A percentile compares a stretch with the other conserved stretches of the same genome.
phyloP scores from a whole-genome alignment of 1,140 invertebrate species.

The Ganaspis sp. region DNA sequence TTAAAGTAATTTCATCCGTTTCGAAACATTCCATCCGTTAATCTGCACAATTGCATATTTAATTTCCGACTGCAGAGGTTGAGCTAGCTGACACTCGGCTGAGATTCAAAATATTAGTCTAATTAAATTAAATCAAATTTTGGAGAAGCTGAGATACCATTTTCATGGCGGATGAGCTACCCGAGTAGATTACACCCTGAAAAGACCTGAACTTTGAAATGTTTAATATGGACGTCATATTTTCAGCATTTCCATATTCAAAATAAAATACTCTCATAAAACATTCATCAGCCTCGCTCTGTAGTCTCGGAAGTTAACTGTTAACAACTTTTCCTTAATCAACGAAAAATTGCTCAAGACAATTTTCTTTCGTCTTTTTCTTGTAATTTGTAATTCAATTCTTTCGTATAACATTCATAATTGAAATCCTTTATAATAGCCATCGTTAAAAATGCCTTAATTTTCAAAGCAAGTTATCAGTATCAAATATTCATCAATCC shows the following conservation, averaged over 20 bases:
- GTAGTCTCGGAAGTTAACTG: background rate
- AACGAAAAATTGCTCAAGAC: background rate
- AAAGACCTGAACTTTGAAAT: background rate
- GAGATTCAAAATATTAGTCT: constrained; percentile 27
- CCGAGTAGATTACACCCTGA: background rate
- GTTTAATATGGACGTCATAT: constrained; percentile 13
- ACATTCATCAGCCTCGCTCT: background rate
- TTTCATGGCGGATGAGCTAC: background rate
- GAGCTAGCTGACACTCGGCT: background rate
- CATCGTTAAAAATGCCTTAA: no score
- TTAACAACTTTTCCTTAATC: background rate
- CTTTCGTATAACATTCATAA: background rate
- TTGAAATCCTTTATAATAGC: no score
- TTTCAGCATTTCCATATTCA: background rate
- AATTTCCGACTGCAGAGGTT: background rate
- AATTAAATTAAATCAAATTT: constrained; percentile 20
- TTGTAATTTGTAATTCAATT: background rate
- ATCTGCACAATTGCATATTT: constrained; percentile 17
- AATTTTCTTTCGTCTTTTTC: background rate
- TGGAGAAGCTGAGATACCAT: background rate
- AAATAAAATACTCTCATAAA: constrained; percentile 19
- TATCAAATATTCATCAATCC: no score
- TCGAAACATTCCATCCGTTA: constrained; percentile 3
- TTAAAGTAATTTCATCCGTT: background rate
- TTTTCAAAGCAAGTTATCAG: no score